phyloP scores from a whole-genome alignment of 2,113 vertebrate genomes.

The Poeciliopsis turrubarensis region DNA sequence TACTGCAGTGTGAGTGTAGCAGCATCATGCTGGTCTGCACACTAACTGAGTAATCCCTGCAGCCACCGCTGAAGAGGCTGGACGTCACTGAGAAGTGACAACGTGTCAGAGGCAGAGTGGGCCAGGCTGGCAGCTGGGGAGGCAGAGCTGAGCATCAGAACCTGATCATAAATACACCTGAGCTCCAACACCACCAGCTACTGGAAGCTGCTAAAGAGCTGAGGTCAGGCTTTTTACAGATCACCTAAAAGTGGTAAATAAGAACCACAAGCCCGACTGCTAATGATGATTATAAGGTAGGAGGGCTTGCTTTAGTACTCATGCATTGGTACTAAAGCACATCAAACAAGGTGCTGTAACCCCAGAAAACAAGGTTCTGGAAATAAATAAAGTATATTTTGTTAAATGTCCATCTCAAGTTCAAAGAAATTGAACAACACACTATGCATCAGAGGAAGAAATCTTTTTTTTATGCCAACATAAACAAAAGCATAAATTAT shows the following conservation, averaged over 20 bases:
- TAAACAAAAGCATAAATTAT: background rate
- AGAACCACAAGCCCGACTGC: background rate
- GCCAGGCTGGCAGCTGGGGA: background rate
- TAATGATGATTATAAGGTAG: background rate
- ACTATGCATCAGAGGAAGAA: background rate
- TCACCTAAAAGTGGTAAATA: too few relatives aligned
- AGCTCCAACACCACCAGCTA: background rate
- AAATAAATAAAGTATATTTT: too few relatives aligned
- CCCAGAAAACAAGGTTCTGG: too few relatives aligned
- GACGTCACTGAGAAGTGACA: background rate
- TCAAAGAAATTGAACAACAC: background rate
- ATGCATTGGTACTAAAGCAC: too few relatives aligned
- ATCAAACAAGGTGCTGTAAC: too few relatives aligned
- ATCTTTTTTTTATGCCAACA: background rate
- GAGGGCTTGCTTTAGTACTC: too few relatives aligned
- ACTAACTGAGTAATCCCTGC: background rate
- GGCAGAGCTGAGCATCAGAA: background rate
- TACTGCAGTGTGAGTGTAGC: background rate
- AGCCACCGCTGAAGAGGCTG: background rate
- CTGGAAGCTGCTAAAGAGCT: too few relatives aligned
- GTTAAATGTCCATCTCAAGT: background rate
- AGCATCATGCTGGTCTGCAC: constrained; percentile 13
- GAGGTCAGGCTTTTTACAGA: too few relatives aligned
- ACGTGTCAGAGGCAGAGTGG: too few relatives aligned
- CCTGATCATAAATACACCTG: too few relatives aligned